phyloP scores from a whole-genome alignment of 2,888 invertebrate species.

The Prionchulus punctatus region DNA sequence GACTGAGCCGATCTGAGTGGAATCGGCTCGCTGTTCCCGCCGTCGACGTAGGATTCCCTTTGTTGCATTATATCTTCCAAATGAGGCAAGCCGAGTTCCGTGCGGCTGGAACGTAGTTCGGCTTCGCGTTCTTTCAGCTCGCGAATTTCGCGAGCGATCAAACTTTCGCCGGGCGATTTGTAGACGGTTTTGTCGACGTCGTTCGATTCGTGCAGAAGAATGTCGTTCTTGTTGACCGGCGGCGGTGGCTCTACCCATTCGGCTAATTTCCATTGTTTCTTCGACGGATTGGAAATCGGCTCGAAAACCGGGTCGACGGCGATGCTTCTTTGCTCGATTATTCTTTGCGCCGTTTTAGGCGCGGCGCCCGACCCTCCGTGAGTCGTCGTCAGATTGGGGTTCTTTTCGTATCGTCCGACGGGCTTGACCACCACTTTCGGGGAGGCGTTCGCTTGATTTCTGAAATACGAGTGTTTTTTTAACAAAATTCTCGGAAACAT shows the following conservation, averaged over 20 bases:
- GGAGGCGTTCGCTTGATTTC: no score
- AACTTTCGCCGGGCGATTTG: constrained; percentile 2
- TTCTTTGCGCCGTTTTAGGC: no score
- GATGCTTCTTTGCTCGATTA: no score
- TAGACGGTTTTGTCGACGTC: no score
- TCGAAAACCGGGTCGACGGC: no score
- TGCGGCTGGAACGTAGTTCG: constrained; percentile 34
- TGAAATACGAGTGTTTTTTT: no score
- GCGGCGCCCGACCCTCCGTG: no score
- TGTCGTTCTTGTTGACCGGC: neutral
- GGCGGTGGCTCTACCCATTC: neutral
- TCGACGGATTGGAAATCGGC: no score
- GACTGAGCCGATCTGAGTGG: neutral
- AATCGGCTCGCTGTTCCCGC: neutral
- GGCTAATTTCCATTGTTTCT: neutral
- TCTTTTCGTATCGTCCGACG: no score
- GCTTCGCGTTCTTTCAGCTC: constrained; percentile 40
- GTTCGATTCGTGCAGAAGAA: neutral
- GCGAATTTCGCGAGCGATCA: constrained; percentile 38
- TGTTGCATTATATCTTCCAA: constrained; percentile 15
- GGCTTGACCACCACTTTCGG: no score
- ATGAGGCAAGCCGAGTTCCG: constrained; percentile 18
- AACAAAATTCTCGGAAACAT: no score
- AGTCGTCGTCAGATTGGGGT: no score
- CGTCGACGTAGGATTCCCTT: constrained; percentile 10